Base-by-base conservation (phyloP, 2,113 vertebrate species). In the Oncorhynchus nerka region DNA sequence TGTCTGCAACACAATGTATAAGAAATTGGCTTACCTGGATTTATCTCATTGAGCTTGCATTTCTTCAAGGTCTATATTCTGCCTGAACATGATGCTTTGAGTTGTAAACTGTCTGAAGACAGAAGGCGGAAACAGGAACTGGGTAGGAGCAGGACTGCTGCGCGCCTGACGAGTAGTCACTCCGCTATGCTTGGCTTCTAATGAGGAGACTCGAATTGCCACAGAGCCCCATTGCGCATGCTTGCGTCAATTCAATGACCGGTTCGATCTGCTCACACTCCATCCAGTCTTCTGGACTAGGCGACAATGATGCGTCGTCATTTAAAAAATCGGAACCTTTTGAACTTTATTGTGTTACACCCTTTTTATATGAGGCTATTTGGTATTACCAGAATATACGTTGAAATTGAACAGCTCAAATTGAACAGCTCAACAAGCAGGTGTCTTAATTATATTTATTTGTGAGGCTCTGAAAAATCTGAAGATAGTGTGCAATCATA, bases 71-170 rank as follows among this genome's bases (percentile, higher is more conserved):
- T 26, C 28, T 68, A 71, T 75, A 73, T 73, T 75, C 75, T 61
- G 64, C 49, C n/a, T 59, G 51, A 74, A 65, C 69, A 12, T 30
- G 74, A 80, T 81, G 75, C 79, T 78, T 62, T 11, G 69, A 22
- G 39, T 12, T 49, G 51, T 66, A 48, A 69, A 57, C 59, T 49
- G 49, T 71, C 39, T 64, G 15, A 57, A 32, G 78, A 68, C 22
- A 65, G 71, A 70, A 68, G 78, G 86, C 84, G 84, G 86, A 87
- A 85, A 85, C 84, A 82, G 82, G 80, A 82, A 85, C 80, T 81
- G 79, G 55, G 64, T 71, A 77, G 70, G 24, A 30, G 12, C 4
- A 55, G 16, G n/a, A 75, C 75, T 75, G 74, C 75, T 80, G 80
- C 59, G 19, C 13, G 4, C 73, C 78, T 87, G 79, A 72, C 76